These are phyloP conservation scores for Drosophila mayaguana DNA, from an alignment of 2,888 invertebrate species.

Conservation along the genomic window DNA sequence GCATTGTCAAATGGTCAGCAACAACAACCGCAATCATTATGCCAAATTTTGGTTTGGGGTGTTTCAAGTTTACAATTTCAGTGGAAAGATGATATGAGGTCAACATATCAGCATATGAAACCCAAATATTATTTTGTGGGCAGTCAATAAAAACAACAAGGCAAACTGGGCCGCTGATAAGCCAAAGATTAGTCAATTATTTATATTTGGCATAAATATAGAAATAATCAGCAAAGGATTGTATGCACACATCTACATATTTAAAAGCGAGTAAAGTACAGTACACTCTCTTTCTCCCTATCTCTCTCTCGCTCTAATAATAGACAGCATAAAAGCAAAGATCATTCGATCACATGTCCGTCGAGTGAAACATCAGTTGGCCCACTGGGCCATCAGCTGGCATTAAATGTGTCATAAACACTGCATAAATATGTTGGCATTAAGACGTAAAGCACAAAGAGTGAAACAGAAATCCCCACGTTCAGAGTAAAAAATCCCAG, in stretches of 20 bases:
- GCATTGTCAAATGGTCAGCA: slow-evolving; percentile 19
- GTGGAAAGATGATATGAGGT: slow-evolving; percentile 13
- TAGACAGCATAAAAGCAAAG: neutral
- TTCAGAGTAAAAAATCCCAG: slow-evolving; percentile 64
- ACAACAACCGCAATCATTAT: neutral
- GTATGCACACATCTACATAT: neutral
- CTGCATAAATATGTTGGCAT: slow-evolving; percentile 53
- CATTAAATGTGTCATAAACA: slow-evolving; percentile 60
- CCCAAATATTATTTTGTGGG: slow-evolving; percentile 38
- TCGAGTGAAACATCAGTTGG: slow-evolving; percentile 1
- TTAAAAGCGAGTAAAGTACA: no score
- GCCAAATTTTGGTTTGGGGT: slow-evolving; percentile 4
- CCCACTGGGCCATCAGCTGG: slow-evolving; percentile 30
- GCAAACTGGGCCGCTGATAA: slow-evolving; percentile 29
- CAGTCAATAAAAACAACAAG: slow-evolving; percentile 25
- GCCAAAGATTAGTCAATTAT: slow-evolving; percentile 11
- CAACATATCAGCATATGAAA: slow-evolving; percentile 11
- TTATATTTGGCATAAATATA: slow-evolving; percentile 9
- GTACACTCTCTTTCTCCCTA: no score
- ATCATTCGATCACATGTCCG: neutral
- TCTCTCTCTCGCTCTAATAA: no score
- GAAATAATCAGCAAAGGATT: slow-evolving; percentile 6
- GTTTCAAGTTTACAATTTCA: slow-evolving; percentile 23
- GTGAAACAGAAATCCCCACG: slow-evolving; percentile 33
- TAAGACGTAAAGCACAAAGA: slow-evolving; percentile 36